Evolutionary conservation across 1,140 invertebrate genomes (phyloP).

Genomic region (Branchinecta lindahli): DNA sequence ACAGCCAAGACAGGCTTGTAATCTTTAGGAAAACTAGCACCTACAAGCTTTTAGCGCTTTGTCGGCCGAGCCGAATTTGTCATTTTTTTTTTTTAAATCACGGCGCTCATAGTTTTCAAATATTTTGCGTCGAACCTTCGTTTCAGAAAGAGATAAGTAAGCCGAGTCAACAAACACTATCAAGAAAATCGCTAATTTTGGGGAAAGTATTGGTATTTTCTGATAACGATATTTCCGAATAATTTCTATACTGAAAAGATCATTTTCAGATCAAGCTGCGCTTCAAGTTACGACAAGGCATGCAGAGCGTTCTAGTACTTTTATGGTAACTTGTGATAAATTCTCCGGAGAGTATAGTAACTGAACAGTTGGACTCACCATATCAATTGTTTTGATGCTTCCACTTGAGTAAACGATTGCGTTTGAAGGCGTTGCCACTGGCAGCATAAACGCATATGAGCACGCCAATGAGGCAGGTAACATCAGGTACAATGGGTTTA

Average conservation of each 20-base stretch:
- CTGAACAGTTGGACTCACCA: background rate
- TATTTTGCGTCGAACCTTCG: no score
- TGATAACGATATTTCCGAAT: background rate
- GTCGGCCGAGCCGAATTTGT: no score
- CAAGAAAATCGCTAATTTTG: no score
- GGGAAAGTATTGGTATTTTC: background rate
- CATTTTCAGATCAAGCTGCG: background rate
- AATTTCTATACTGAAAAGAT: background rate
- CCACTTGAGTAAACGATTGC: background rate
- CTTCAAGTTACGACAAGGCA: background rate
- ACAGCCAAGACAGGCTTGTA: no score
- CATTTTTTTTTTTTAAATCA: no score
- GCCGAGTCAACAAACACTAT: no score
- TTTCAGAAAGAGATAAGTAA: no score
- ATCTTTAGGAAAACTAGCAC: no score
- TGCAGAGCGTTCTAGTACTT: background rate
- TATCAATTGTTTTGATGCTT: background rate
- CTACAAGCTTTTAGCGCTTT: no score
- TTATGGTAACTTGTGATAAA: background rate
- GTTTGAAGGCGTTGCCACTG: background rate
- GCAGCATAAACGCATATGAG: background rate
- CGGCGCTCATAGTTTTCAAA: no score
- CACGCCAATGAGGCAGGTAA: background rate
- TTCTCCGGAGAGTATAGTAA: background rate
- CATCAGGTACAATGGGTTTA: slow-evolving; percentile 1